Conservation (phyloP, 2,113 vertebrate species). For the Eurystomus gularis region DNA sequence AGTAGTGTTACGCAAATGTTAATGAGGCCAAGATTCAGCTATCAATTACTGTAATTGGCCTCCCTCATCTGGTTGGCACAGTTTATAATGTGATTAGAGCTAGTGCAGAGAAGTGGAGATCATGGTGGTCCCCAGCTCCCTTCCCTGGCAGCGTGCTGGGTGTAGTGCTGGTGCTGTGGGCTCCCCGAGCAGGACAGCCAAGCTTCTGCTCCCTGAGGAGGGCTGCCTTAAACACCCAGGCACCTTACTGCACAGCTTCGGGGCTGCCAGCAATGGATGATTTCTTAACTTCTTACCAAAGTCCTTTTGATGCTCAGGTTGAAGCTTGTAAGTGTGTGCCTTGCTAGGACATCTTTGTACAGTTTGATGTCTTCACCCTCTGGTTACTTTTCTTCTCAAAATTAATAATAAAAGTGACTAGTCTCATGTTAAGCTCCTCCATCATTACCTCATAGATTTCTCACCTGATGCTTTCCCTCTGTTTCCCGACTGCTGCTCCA, state of each 20-base stretch:
- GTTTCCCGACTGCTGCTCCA: background rate
- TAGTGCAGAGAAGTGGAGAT: background rate
- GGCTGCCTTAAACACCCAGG: background rate
- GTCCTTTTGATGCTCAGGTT: background rate
- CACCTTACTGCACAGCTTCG: background rate
- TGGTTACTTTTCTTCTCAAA: background rate
- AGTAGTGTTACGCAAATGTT: background rate
- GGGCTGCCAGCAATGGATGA: background rate
- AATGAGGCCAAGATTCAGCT: background rate
- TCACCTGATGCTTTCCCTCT: background rate
- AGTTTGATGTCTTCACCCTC: background rate
- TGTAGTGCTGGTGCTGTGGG: background rate
- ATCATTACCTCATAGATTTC: background rate
- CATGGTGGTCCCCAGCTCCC: background rate
- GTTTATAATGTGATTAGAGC: background rate
- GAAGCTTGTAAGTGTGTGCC: background rate
- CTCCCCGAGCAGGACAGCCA: background rate
- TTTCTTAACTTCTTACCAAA: background rate
- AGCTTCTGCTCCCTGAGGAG: background rate
- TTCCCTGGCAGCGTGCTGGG: background rate
- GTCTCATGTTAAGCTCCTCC: background rate
- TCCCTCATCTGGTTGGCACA: fast-evolving
- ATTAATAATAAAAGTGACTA: background rate
- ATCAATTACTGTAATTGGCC: background rate
- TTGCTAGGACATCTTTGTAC: background rate